Conservation (phyloP, 2,797 vertebrate genomes). For the Heterohyrax brucei region DNA sequence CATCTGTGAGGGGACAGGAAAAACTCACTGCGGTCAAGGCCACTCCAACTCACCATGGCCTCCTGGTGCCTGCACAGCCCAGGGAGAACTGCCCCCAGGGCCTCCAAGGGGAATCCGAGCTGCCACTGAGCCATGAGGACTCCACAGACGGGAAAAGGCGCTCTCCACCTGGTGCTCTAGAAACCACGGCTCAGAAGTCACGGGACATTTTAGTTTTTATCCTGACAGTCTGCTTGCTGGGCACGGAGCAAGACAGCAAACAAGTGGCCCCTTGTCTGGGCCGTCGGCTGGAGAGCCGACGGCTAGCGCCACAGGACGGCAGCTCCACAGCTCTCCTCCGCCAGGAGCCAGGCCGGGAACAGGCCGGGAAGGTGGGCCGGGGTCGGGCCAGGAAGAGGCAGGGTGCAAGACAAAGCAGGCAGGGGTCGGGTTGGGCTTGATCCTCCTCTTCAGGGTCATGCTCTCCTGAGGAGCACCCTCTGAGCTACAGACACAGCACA, state of each 20-base stretch:
- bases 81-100: no score
- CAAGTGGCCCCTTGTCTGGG: not conserved
- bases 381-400: not conserved
- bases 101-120: no score
- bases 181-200: constrained; percentile 10
- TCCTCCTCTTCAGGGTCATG: not conserved
- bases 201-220: constrained; percentile 17
- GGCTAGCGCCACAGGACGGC: not conserved
- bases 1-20: constrained; percentile 89
- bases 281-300: no score
- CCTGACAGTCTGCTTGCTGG: not conserved
- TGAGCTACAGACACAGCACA: not conserved
- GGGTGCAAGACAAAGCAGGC: not conserved
- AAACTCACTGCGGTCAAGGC: no score
- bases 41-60: no score
- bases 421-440: not conserved
- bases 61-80: no score
- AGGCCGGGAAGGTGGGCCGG: not conserved
- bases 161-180: constrained; percentile 52
- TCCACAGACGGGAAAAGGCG: not conserved
- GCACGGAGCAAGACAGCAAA: constrained; percentile 1
- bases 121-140: no score
- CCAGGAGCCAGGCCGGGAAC: not conserved
- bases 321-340: constrained; percentile 11
- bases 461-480: not conserved